Evolutionary conservation across 2,113 vertebrate genomes (phyloP).

Genomic region (Amazona vittata): DNA sequence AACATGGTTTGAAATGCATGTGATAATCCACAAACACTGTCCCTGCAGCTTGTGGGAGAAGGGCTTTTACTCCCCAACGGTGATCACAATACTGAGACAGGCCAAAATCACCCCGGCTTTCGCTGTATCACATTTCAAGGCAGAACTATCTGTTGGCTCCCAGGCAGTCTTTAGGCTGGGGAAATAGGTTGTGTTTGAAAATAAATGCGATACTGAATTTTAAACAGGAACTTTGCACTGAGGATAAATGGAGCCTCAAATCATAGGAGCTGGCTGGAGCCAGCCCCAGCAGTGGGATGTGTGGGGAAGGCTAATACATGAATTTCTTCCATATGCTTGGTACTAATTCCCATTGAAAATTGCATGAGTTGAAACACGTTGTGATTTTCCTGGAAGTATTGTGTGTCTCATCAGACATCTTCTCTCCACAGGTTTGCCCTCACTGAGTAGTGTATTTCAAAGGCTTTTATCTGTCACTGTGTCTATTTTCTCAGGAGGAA

Average conservation of each 20-base stretch:
- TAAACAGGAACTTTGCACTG: constrained; percentile 25
- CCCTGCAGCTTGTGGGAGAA: neutral
- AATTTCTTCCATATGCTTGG: neutral
- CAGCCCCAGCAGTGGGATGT: neutral
- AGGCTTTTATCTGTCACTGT: neutral
- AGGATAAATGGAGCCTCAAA: constrained; percentile 32
- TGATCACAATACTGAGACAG: neutral
- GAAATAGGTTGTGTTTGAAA: constrained; percentile 21
- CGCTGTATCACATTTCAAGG: constrained; percentile 45
- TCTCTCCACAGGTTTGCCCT: neutral
- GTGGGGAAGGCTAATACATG: neutral
- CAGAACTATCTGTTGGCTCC: constrained; percentile 59
- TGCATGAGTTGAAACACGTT: neutral
- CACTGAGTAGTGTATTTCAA: neutral
- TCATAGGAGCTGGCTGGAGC: neutral
- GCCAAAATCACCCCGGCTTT: constrained; percentile 15
- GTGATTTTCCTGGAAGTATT: neutral
- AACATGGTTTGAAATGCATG: neutral
- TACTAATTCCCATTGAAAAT: neutral
- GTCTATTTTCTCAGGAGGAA: neutral
- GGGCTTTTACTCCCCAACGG: neutral
- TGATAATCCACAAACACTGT: neutral
- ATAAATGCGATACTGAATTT: neutral
- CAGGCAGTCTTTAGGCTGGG: constrained; percentile 18
- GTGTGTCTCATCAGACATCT: neutral